These are phyloP conservation scores for Ceuthmochares aereus DNA, from an alignment of 2,113 vertebrate species.

Conservation along the genomic window DNA sequence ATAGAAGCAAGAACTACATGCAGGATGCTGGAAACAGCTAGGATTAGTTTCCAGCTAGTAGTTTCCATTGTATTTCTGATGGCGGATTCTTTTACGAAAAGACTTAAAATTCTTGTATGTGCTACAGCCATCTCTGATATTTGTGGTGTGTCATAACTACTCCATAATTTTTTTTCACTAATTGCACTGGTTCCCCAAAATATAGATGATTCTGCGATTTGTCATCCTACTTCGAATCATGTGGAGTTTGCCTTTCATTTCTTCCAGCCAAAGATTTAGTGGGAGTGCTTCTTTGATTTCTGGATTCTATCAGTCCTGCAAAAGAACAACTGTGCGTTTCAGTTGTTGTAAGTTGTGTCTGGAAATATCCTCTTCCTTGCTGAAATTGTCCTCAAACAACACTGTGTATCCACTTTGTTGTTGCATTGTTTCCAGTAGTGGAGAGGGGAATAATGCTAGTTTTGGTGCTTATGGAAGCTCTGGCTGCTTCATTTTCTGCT, in stretches of 20 bases:
- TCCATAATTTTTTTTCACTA: neutral
- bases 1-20: neutral
- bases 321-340: neutral
- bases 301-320: neutral
- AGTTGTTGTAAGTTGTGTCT: neutral
- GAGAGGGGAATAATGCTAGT: neutral
- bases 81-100: neutral
- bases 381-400: neutral
- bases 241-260: neutral
- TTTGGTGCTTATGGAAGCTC: neutral
- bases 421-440: neutral
- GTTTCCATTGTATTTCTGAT: neutral
- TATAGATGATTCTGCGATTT: neutral
- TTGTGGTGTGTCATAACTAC: neutral
- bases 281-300: slow-evolving; percentile 11
- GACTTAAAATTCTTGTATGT: neutral
- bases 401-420: neutral
- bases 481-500: neutral
- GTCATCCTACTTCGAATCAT: neutral
- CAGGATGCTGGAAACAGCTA: neutral
- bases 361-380: neutral
- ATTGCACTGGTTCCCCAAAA: neutral
- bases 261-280: neutral
- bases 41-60: too few species aligned
- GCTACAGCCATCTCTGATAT: neutral